Conservation (phyloP, 1,140 invertebrate genomes). For the Yoshiicerus persimilis region DNA sequence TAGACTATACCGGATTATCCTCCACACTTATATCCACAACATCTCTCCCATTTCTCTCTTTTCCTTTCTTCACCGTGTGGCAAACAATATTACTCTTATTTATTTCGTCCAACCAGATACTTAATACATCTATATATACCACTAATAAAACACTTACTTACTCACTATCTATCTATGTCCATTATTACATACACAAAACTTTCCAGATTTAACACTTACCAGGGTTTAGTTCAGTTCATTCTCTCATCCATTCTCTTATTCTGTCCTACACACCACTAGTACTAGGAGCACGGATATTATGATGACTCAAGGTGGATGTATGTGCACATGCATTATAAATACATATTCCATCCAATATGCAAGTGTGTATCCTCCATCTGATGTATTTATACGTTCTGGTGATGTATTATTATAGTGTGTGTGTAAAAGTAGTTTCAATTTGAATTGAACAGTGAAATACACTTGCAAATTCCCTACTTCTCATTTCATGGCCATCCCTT, state of each 20-base stretch:
- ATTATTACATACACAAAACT: no score
- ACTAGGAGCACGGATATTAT: no score
- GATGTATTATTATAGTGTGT: neutral
- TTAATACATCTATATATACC: neutral
- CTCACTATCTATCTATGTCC: no score
- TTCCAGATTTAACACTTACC: no score
- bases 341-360: neutral
- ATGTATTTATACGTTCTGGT: neutral
- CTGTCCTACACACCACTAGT: no score
- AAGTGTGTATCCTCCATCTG: neutral
- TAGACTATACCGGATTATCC: neutral
- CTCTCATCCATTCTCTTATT: neutral
- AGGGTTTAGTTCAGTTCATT: neutral
- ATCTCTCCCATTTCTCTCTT: constrained; percentile 15
- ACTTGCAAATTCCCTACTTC: neutral
- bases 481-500: neutral
- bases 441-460: neutral
- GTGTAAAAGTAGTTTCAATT: neutral
- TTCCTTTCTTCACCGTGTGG: constrained; percentile 22
- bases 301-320: neutral
- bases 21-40: neutral
- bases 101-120: neutral
- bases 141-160: neutral
- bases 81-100: constrained; percentile 15
- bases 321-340: neutral